A percentile compares a stretch with the other conserved stretches of the same genome.
Conservation (phyloP, 2,113 vertebrate genomes). For the Nyctereutes procyonoides region DNA sequence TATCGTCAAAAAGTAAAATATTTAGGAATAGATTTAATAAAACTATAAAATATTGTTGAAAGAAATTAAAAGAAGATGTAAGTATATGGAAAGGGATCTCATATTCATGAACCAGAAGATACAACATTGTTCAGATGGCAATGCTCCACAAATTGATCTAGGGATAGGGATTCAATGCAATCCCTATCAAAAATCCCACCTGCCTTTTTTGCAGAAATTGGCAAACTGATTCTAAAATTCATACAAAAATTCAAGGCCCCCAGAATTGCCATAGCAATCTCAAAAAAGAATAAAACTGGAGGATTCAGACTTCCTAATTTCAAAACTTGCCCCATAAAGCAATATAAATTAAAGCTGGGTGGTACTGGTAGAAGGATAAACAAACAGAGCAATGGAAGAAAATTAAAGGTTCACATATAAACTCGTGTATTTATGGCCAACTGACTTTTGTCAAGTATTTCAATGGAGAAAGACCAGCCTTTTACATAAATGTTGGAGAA, state of each 20-base stretch:
- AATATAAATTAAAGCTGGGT: neutral
- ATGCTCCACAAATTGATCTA: neutral
- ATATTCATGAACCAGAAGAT: neutral
- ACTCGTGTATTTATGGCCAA: neutral
- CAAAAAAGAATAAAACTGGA: neutral
- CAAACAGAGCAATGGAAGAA: neutral
- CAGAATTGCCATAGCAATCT: neutral
- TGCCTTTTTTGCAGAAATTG: neutral
- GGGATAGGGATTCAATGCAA: neutral
- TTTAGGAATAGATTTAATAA: neutral
- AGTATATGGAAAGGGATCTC: neutral
- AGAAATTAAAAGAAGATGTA: neutral
- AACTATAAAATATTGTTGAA: neutral
- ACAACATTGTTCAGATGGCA: neutral
- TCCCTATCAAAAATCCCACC: neutral
- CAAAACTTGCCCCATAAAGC: neutral
- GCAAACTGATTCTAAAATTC: neutral
- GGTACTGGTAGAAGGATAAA: neutral
- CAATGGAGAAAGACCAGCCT: neutral
- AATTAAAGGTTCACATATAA: neutral
- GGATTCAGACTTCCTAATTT: neutral
- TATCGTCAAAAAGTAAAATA: neutral
- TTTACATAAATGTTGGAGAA: neutral
- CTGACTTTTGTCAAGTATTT: neutral
- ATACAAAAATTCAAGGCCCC: neutral